A percentile compares a stretch with the other conserved stretches of the same genome.
These are phyloP conservation scores for Siderastrea siderea DNA, from an alignment of 92 coral and sea anemone genomes.

Conservation along the genomic window DNA sequence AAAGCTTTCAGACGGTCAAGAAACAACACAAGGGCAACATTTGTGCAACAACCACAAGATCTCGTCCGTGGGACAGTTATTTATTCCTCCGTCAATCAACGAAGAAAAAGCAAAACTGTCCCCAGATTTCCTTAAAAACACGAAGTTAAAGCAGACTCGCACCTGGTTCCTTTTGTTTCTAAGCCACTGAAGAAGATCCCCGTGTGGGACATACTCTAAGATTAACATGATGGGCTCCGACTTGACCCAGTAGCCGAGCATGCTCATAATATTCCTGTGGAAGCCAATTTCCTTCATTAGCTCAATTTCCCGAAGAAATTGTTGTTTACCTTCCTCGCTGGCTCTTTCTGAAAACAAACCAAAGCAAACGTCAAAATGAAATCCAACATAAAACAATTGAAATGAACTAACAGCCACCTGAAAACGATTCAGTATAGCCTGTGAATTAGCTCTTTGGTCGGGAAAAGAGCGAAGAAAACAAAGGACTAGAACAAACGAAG, in stretches of 20 bases:
- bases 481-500: too few species aligned
- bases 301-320: constrained; percentile 21
- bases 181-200: constrained; percentile 45
- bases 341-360: neutral
- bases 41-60: too few species aligned
- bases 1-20: too few species aligned
- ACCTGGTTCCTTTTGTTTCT: constrained; percentile 34
- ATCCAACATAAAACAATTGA: neutral
- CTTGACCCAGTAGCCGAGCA: constrained; percentile 31
- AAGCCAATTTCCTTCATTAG: constrained; percentile 9
- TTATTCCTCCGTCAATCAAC: too few species aligned
- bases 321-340: constrained; percentile 1
- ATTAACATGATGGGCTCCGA: constrained; percentile 22
- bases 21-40: too few species aligned
- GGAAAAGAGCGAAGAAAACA: too few species aligned
- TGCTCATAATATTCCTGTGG: constrained; percentile 22
- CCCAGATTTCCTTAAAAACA: too few species aligned
- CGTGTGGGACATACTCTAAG: constrained; percentile 36
- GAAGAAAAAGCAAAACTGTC: too few species aligned
- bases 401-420: neutral
- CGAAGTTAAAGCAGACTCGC: neutral
- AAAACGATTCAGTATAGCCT: too few species aligned
- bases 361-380: neutral
- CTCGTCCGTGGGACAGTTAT: too few species aligned
- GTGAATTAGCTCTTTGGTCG: too few species aligned